Evolutionary conservation across 2,113 vertebrate genomes (phyloP).

Genomic region (Tyrannus savana): DNA sequence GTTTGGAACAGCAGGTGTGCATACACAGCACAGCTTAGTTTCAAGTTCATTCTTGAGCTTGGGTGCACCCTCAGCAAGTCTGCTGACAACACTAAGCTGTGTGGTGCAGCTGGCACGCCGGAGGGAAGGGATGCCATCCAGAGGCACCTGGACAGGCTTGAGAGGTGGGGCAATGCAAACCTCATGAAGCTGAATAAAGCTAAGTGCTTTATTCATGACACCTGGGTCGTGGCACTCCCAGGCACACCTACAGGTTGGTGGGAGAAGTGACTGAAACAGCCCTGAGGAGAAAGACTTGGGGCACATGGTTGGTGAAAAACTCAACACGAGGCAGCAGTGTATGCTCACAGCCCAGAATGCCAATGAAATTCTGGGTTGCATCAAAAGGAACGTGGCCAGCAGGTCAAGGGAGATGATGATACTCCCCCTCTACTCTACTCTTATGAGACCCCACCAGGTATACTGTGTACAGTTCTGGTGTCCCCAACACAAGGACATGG

Average conservation of each 20-base stretch:
- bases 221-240: background rate
- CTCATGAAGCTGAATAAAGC: background rate
- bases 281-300: background rate
- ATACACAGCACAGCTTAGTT: background rate
- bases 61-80: background rate
- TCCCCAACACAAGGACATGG: background rate
- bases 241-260: background rate
- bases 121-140: background rate
- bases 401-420: background rate
- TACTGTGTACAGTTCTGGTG: background rate
- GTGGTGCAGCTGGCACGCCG: background rate
- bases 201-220: too few relatives aligned
- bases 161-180: background rate
- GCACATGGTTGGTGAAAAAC: rapidly evolving
- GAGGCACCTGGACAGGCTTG: background rate
- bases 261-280: background rate
- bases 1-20: background rate
- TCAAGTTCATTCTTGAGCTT: background rate
- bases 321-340: background rate
- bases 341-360: background rate
- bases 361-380: rapidly evolving
- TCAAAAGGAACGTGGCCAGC: background rate
- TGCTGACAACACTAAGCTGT: background rate
- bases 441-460: background rate
- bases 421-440: background rate